phyloP scores from a whole-genome alignment of 2,797 vertebrate genomes.

The Salmo trutta region DNA sequence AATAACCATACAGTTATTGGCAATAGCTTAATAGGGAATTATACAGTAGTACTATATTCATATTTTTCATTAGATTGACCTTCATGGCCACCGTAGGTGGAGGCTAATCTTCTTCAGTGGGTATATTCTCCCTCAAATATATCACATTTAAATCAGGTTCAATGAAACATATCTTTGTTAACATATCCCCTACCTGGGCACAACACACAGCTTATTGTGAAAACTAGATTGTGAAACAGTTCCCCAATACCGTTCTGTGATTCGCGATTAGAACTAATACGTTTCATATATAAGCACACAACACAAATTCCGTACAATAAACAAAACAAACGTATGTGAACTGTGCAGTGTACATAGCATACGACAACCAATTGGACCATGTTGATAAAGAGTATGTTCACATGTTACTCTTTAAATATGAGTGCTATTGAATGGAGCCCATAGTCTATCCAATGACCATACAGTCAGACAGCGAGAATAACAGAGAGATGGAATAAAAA shows the following conservation, averaged over 20 bases:
- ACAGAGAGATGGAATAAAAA: slow-evolving; percentile 43
- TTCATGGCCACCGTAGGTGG: neutral
- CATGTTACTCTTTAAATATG: neutral
- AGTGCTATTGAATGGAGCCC: slow-evolving; percentile 9
- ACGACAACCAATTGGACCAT: neutral
- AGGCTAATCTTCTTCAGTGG: neutral
- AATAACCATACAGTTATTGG: neutral
- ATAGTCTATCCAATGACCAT: neutral
- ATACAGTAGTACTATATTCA: neutral
- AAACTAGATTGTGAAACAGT: too few species aligned
- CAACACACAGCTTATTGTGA: too few species aligned
- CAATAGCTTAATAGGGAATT: too few species aligned
- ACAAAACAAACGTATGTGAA: neutral
- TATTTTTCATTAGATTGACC: neutral
- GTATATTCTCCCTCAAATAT: neutral
- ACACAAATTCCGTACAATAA: too few species aligned
- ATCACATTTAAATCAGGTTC: neutral
- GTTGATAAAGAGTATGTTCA: neutral
- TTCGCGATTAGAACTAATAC: too few species aligned
- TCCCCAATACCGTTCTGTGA: too few species aligned
- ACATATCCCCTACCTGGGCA: too few species aligned
- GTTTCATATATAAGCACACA: too few species aligned
- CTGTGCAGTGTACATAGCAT: neutral
- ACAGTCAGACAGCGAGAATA: neutral
- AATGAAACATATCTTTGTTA: neutral